A percentile compares a stretch with the other conserved stretches of the same genome.
Conservation (phyloP, 2,113 vertebrate genomes). For the Diadophis punctatus region DNA sequence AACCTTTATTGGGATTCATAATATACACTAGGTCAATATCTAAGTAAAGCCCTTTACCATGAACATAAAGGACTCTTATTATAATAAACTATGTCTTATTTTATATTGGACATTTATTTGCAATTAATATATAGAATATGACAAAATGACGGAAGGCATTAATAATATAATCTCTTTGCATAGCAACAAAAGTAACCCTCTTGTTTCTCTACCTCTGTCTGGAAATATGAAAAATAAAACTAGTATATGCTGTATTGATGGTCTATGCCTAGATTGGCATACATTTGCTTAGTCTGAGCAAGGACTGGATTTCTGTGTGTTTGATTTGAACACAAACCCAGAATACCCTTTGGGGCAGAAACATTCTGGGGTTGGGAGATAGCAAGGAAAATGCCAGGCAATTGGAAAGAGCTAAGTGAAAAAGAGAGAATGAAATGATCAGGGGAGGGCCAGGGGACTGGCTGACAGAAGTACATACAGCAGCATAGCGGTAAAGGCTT, state of each 20-base stretch:
- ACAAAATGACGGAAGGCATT: fast-evolving
- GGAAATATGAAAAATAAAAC: fast-evolving
- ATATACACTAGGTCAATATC: not conserved
- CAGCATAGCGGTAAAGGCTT: not conserved
- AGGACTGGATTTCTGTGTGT: not conserved
- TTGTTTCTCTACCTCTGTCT: fast-evolving
- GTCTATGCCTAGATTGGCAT: not conserved
- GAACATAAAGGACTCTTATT: fast-evolving
- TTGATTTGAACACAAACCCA: not conserved
- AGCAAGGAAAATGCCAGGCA: not conserved
- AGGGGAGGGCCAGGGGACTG: not conserved
- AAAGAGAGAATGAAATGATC: not conserved
- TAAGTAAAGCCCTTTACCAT: not conserved
- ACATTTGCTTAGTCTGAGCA: not conserved
- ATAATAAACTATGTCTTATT: fast-evolving
- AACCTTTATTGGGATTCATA: fast-evolving
- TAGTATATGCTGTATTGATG: not conserved
- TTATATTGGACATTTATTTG: not conserved
- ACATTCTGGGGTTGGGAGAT: not conserved
- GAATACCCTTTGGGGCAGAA: not conserved
- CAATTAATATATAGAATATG: fast-evolving
- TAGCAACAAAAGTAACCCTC: not conserved
- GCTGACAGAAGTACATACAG: not conserved
- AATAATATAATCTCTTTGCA: not conserved
- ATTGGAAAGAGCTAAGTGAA: not conserved